A percentile compares a stretch with the other conserved stretches of the same genome.
phyloP scores from a whole-genome alignment of 2,797 vertebrate species.

The Spondyliosoma cantharus region DNA sequence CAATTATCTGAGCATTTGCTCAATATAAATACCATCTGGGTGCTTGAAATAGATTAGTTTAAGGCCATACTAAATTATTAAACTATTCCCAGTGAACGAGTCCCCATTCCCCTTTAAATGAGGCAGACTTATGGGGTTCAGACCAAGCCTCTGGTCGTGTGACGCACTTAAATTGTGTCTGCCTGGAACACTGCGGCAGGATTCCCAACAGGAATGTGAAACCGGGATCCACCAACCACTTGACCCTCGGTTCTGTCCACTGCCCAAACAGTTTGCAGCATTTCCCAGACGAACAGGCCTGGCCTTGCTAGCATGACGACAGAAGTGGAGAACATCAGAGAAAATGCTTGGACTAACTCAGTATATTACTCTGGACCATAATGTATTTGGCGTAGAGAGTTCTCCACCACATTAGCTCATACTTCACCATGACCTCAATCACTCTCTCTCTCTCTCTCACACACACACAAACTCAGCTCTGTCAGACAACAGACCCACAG shows the following conservation, averaged over 20 bases:
- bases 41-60: constrained; percentile 86
- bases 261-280: constrained; percentile 60
- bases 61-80: constrained; percentile 85
- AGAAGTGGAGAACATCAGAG: constrained; percentile 11
- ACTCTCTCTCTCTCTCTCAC: constrained; percentile 18
- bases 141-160: constrained; percentile 60
- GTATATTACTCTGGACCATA: constrained; percentile 32
- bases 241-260: constrained; percentile 61
- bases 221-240: constrained; percentile 45
- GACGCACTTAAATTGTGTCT: constrained; percentile 59
- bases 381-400: constrained; percentile 54
- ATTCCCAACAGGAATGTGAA: constrained; percentile 64
- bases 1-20: constrained; percentile 83
- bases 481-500: constrained; percentile 62
- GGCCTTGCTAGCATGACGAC: constrained; percentile 35
- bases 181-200: constrained; percentile 51
- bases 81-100: constrained; percentile 82
- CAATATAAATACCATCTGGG: constrained; percentile 86
- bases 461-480: constrained; percentile 27
- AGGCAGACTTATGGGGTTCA: constrained; percentile 79
- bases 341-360: constrained; percentile 6
- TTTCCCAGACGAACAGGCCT: constrained; percentile 55
- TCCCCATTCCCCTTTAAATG: constrained; percentile 82
- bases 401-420: constrained; percentile 42
- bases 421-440: constrained; percentile 57